These are phyloP conservation scores for Acinonyx jubatus DNA, from an alignment of 2,113 vertebrate genomes.

Conservation along the genomic window DNA sequence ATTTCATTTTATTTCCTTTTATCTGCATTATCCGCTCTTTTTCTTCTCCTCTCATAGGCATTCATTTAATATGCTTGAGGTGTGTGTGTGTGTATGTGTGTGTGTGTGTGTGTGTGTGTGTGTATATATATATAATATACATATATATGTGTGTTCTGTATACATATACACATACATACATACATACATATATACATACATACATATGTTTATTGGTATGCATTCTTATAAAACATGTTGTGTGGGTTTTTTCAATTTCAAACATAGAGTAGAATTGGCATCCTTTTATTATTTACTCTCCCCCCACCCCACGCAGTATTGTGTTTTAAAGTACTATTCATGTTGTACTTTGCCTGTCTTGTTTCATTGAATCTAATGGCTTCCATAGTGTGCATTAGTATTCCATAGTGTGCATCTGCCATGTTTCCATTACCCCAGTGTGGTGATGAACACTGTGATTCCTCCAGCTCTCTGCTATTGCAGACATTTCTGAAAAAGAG, in stretches of 20 bases:
- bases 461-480: neutral
- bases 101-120: fast-evolving
- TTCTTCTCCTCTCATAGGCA: neutral
- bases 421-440: neutral
- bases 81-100: no score
- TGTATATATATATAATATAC: no score
- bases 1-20: neutral
- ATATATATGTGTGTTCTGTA: no score
- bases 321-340: neutral
- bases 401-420: neutral
- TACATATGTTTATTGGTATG: neutral
- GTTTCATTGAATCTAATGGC: neutral
- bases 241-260: neutral
- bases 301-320: neutral
- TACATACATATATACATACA: no score
- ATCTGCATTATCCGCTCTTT: neutral
- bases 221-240: neutral
- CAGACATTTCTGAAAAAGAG: neutral
- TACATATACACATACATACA: neutral
- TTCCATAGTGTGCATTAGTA: neutral
- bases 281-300: neutral
- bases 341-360: neutral
- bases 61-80: neutral
- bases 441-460: neutral
- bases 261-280: neutral